Evolutionary conservation across 2,888 invertebrate genomes (phyloP).

Genomic region (Sarcophaga rosellei): DNA sequence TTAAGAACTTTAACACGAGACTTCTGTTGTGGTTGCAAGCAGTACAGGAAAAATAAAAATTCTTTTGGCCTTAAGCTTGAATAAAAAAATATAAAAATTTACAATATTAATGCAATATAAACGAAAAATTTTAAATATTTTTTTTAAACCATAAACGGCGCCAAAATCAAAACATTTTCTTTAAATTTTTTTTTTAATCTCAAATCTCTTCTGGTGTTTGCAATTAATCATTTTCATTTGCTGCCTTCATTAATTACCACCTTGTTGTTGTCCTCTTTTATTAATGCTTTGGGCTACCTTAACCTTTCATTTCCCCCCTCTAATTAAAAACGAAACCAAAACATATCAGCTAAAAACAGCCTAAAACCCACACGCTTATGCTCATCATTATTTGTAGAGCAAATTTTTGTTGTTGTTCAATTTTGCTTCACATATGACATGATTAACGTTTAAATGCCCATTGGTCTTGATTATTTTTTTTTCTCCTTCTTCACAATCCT

Average conservation of each 20-base stretch:
- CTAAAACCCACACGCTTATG: conserved; percentile 52
- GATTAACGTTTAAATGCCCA: conserved; percentile 67
- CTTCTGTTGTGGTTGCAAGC: conserved; percentile 58
- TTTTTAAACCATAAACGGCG: conserved; percentile 56
- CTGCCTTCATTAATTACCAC: conserved; percentile 61
- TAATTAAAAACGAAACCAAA: background rate
- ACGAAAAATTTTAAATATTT: conserved; percentile 15
- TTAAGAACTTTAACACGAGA: background rate
- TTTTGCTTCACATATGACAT: conserved; percentile 59
- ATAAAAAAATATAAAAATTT: too few relatives aligned
- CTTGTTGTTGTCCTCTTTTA: conserved; percentile 43
- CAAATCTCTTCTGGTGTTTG: conserved; percentile 58
- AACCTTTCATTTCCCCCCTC: background rate
- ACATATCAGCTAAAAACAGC: background rate
- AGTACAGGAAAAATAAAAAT: conserved; percentile 24
- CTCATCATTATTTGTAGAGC: conserved; percentile 24
- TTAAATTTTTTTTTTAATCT: conserved; percentile 12
- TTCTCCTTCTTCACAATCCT: conserved; percentile 32
- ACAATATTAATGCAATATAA: background rate
- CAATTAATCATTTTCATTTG: conserved; percentile 52
- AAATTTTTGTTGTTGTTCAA: conserved; percentile 19
- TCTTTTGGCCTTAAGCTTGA: conserved; percentile 45
- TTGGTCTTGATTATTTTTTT: conserved; percentile 48
- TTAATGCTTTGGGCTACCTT: background rate
- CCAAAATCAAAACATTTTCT: conserved; percentile 36